A percentile compares a stretch with the other conserved stretches of the same genome.
phyloP scores from a whole-genome alignment of 2,113 vertebrate species.

The Fregata magnificens region DNA sequence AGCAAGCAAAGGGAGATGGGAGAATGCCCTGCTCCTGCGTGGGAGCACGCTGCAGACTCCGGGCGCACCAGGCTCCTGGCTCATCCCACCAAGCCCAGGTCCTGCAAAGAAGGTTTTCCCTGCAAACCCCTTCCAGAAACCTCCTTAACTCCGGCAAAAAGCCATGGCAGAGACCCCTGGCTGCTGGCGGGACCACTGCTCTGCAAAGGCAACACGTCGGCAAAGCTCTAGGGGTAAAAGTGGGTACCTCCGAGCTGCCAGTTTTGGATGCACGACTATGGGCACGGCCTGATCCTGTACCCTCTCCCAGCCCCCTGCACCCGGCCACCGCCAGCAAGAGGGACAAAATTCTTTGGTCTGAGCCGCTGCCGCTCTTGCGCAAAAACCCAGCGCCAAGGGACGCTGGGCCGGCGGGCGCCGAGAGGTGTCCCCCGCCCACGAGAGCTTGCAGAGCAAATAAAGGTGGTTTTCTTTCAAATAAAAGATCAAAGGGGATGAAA shows the following conservation, averaged over 20 bases:
- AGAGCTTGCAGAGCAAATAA: background rate
- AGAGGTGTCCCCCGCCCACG: background rate
- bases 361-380: background rate
- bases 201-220: accelerated
- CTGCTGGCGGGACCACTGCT: background rate
- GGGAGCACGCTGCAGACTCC: background rate
- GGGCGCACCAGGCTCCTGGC: accelerated
- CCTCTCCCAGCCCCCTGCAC: background rate
- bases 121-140: background rate
- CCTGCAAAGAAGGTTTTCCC: background rate
- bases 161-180: accelerated
- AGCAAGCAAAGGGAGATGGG: background rate
- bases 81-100: background rate
- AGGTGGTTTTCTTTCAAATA: background rate
- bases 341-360: background rate
- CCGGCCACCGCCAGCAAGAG: background rate
- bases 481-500: background rate
- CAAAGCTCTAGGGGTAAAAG: background rate
- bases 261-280: background rate
- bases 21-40: background rate
- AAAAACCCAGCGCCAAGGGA: background rate
- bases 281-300: background rate
- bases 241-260: background rate
- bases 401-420: accelerated
- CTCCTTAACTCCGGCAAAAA: background rate